These are phyloP conservation scores for Electrona antarctica DNA, from an alignment of 2,113 vertebrate genomes.

Conservation along the genomic window DNA sequence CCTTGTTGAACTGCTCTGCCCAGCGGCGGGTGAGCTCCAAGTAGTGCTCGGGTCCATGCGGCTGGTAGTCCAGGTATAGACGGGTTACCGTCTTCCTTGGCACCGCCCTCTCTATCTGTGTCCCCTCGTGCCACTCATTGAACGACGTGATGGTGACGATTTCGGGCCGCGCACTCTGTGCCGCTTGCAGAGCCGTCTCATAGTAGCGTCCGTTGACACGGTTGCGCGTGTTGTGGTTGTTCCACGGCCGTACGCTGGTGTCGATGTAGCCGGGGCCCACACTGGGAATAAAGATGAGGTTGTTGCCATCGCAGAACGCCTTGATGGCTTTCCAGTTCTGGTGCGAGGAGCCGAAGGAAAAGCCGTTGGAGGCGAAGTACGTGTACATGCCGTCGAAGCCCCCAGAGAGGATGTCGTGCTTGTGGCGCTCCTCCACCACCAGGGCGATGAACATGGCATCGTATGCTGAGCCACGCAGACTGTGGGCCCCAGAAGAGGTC, in stretches of 20 bases:
- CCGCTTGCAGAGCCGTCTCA: slow-evolving; percentile 89
- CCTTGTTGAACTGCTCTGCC: slow-evolving; percentile 89
- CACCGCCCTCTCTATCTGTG: slow-evolving; percentile 88
- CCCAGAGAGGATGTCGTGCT: slow-evolving; percentile 84
- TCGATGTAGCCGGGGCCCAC: slow-evolving; percentile 90
- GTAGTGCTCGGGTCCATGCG: slow-evolving; percentile 85
- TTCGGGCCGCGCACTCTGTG: slow-evolving; percentile 84
- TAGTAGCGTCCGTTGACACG: slow-evolving; percentile 91
- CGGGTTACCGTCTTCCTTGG: slow-evolving; percentile 87
- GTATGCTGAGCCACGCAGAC: slow-evolving; percentile 83
- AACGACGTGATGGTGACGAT: slow-evolving; percentile 89
- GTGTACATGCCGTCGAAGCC: slow-evolving; percentile 92
- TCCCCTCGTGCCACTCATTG: slow-evolving; percentile 93
- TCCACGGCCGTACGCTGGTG: slow-evolving; percentile 90
- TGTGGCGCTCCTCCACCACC: slow-evolving; percentile 89
- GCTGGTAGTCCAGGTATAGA: slow-evolving; percentile 89
- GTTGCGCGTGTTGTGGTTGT: slow-evolving; percentile 91
- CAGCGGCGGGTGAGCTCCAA: slow-evolving; percentile 87
- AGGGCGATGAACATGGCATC: slow-evolving; percentile 87
- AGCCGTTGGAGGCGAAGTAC: slow-evolving; percentile 91
- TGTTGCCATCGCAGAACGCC: slow-evolving; percentile 88
- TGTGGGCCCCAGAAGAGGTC: slow-evolving; percentile 82
- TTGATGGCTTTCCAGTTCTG: slow-evolving; percentile 93
- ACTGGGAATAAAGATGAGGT: slow-evolving; percentile 89
- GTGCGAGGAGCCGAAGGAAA: slow-evolving; percentile 91